A percentile compares a stretch with the other conserved stretches of the same genome.
Evolutionary conservation across 2,888 invertebrate species (phyloP).

Genomic region (Amphipoea oculea): DNA sequence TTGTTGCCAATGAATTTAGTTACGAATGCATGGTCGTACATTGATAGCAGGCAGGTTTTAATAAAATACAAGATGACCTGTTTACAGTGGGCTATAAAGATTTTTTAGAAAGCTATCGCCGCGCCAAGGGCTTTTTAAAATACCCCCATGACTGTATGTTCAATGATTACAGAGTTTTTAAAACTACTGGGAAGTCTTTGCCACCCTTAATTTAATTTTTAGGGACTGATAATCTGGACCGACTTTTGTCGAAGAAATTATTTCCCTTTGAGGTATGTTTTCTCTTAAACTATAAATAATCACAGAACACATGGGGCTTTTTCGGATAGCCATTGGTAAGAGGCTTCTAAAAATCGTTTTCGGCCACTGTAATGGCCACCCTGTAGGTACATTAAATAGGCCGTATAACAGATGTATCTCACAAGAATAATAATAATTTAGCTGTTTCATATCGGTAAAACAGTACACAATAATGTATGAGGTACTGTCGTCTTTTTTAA

Average conservation of each 20-base stretch:
- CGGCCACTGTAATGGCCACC: background rate
- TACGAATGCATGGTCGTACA: conserved; percentile 4
- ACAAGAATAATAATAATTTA: conserved; percentile 14
- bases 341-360: background rate
- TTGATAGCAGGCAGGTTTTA: conserved; percentile 15
- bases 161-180: background rate
- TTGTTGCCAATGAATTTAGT: conserved; percentile 29
- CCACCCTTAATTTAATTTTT: background rate
- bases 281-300: background rate
- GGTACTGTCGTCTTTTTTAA: conserved; percentile 31
- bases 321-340: background rate
- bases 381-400: background rate
- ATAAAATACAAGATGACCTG: background rate
- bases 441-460: conserved; percentile 20
- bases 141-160: background rate
- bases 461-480: conserved; percentile 23
- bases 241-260: background rate
- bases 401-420: background rate
- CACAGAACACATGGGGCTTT: background rate
- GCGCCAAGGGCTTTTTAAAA: background rate
- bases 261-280: background rate
- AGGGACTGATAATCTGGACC: too few species aligned
- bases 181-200: background rate
- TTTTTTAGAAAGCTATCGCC: background rate
- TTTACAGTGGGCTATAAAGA: background rate